Evolutionary conservation across 2,888 invertebrate species (phyloP).

Genomic region (Callinectes sapidus): DNA sequence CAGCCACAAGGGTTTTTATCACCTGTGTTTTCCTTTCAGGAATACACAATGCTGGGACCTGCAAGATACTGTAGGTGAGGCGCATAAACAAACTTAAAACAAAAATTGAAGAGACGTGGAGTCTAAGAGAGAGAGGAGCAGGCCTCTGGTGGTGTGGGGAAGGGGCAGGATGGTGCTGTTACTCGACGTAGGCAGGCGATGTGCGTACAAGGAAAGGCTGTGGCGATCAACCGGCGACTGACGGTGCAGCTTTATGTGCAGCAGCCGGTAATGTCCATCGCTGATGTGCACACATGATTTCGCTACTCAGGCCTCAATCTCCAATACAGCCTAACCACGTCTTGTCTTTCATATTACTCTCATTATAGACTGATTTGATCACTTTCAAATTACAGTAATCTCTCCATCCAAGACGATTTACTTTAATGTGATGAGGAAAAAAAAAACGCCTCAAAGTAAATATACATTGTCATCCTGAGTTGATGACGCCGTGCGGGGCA

Average conservation of each 20-base stretch:
- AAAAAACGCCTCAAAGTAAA: not conserved
- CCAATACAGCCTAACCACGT: not conserved
- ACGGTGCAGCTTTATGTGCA: constrained; percentile 7
- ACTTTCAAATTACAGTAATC: not conserved
- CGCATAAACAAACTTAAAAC: not conserved
- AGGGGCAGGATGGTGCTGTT: not conserved
- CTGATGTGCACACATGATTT: not conserved
- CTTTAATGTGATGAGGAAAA: not conserved
- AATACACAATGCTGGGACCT: not conserved
- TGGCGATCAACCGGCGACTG: not conserved
- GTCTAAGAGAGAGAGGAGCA: not conserved
- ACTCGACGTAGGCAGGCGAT: not conserved
- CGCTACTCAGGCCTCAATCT: not conserved
- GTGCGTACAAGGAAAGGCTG: not conserved
- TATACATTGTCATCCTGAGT: not conserved
- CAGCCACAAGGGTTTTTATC: not conserved
- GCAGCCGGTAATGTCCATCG: not conserved
- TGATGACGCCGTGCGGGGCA: not conserved
- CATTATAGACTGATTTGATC: not conserved
- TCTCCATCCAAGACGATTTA: not conserved
- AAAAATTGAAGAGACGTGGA: not conserved
- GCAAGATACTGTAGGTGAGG: not conserved
- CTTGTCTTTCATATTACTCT: not conserved
- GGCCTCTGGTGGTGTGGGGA: not conserved
- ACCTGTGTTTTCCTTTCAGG: not conserved